A percentile compares a stretch with the other conserved stretches of the same genome.
phyloP scores from a whole-genome alignment of 1,140 invertebrate genomes.

The Globodera ellingtonae region DNA sequence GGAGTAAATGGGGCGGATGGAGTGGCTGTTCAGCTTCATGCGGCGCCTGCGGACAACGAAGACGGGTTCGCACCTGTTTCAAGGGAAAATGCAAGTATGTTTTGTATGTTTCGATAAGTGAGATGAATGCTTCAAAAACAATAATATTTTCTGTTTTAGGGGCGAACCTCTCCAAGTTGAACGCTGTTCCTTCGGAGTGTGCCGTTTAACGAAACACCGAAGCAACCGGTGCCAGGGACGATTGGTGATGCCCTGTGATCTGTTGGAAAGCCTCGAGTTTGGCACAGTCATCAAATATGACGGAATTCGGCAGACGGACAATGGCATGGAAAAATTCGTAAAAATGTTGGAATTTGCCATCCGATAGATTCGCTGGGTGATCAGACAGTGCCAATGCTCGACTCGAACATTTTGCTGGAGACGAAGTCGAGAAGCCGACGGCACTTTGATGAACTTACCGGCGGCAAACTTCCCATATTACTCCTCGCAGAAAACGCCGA shows the following conservation, averaged over 20 bases:
- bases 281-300: conserved; percentile 44
- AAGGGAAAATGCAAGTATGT: conserved; percentile 48
- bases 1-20: conserved; percentile 39
- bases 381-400: conserved; percentile 7
- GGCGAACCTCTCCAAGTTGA: conserved; percentile 29
- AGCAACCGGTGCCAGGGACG: conserved; percentile 51
- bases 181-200: conserved; percentile 33
- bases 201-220: conserved; percentile 9
- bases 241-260: conserved; percentile 55
- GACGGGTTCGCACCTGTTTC: conserved; percentile 54
- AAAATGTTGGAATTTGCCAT: neutral
- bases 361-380: neutral
- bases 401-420: conserved; percentile 19
- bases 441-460: neutral
- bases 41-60: conserved; percentile 56
- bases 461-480: neutral
- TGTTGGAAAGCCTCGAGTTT: conserved; percentile 54
- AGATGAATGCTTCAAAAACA: too few relatives aligned
- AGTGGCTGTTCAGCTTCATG: conserved; percentile 51
- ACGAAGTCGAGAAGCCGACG: neutral
- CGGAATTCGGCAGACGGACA: neutral
- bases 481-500: conserved; percentile 3
- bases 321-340: conserved; percentile 1
- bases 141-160: neutral
- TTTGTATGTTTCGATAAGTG: too few relatives aligned